Percentiles rank a stretch among this genome's conserved stretches.
These are phyloP conservation scores for Anoncus sp. DNA, from an alignment of 2,888 invertebrate genomes.

Conservation along the genomic window DNA sequence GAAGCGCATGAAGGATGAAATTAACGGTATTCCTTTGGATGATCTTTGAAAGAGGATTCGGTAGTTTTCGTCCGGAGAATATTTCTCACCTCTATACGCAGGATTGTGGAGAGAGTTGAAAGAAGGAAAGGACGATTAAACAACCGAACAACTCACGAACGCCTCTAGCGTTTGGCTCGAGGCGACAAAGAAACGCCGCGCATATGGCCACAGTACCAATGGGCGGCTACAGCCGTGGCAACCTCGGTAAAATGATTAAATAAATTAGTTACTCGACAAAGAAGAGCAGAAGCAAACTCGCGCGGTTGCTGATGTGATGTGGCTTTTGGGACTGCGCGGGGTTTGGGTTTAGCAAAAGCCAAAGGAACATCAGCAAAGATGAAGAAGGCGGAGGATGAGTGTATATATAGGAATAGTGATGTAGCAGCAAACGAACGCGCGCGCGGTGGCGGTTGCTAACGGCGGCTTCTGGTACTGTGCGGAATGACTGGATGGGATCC, in stretches of 20 bases:
- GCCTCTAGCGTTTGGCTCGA: conserved; percentile 7
- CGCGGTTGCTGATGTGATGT: conserved; percentile 36
- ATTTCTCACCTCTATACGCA: background rate
- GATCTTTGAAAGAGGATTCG: conserved; percentile 4
- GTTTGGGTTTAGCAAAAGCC: conserved; percentile 17
- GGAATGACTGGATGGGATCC: conserved; percentile 80
- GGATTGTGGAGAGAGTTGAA: background rate
- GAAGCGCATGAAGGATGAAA: background rate
- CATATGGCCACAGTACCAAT: conserved; percentile 1
- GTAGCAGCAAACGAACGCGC: conserved; percentile 30
- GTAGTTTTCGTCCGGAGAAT: conserved; percentile 1
- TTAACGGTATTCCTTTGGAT: background rate
- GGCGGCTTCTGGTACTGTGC: conserved; percentile 43
- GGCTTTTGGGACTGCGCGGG: background rate
- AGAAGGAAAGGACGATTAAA: conserved; percentile 10
- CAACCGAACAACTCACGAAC: conserved; percentile 9
- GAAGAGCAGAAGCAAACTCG: conserved; percentile 77
- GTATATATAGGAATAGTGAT: conserved; percentile 29
- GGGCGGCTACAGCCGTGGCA: background rate
- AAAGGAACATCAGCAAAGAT: conserved; percentile 28
- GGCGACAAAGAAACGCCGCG: conserved; percentile 16
- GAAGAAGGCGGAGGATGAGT: conserved; percentile 34
- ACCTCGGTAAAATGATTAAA: conserved; percentile 79
- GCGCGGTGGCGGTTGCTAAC: conserved; percentile 37
- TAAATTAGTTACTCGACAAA: conserved; percentile 82